These are phyloP conservation scores for Oxystoma pomonae DNA, from an alignment of 2,888 invertebrate genomes.

Conservation along the genomic window DNA sequence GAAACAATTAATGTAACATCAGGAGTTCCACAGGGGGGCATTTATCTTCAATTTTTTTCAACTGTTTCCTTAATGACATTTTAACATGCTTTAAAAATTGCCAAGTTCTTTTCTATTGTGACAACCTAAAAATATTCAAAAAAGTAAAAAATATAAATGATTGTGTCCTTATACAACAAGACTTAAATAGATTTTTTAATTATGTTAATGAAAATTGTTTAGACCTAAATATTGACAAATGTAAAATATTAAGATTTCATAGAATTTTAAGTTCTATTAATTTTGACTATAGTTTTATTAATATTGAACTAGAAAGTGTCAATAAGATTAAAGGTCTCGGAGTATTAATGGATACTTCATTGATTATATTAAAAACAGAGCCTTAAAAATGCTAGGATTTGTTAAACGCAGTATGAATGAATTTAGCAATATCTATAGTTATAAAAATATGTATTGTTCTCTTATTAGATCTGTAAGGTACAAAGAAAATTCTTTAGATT, in stretches of 20 bases:
- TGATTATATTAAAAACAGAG: not conserved
- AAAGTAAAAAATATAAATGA: not conserved
- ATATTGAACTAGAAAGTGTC: not conserved
- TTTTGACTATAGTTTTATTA: not conserved
- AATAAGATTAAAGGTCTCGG: not conserved
- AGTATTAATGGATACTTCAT: not conserved
- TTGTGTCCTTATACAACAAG: not conserved
- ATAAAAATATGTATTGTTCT: too few species aligned
- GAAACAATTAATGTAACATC: too few species aligned
- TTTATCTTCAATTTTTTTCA: too few species aligned
- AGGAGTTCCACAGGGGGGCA: too few species aligned
- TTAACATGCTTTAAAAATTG: not conserved
- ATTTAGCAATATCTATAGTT: too few species aligned
- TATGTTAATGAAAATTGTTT: not conserved
- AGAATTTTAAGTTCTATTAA: not conserved
- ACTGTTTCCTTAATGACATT: not conserved
- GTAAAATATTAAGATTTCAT: not conserved
- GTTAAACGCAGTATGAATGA: not conserved
- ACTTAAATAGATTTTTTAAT: not conserved
- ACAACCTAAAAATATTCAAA: not conserved
- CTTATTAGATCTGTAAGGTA: too few species aligned
- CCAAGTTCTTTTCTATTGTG: not conserved
- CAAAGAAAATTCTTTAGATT: too few species aligned
- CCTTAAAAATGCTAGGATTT: not conserved
- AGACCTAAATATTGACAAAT: not conserved